Base-by-base conservation (phyloP, 1,140 invertebrate species). In the Listronotus bonariensis region DNA sequence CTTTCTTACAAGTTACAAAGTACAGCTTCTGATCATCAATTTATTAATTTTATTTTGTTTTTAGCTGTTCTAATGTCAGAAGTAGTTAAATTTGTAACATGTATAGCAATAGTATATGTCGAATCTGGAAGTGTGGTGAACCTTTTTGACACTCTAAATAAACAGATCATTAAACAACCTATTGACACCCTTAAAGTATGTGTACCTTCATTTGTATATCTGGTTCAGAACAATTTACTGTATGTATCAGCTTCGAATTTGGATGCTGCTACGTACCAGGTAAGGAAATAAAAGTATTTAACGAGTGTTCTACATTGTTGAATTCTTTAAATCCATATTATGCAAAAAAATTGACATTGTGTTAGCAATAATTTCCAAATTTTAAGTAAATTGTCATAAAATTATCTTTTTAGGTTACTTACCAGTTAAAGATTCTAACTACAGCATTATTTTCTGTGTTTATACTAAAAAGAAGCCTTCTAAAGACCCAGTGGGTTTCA, bases 251-350 rank as follows among this genome's bases (percentile, higher is more conserved):
- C 96, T 32, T 96, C 95, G 17, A 96, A 99, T 85, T 84, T 99
- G 65, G 97, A 99, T 85, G 96, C 97, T 62, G 97, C 96, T 6
- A 99, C 96, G n/a, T 96, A 96, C 84, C 97, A 99, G 86, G 95
- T 96, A 83, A 26, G 20, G 20, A 26, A 26, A 26, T 26, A 26
- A 26, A 26, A 26, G 5, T 26, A n/a, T n/a, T n/a, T n/a, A n/a
- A n/a, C n/a, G n/a, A n/a, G n/a, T n/a, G n/a, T n/a, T n/a, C n/a
- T n/a, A n/a, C n/a, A n/a, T n/a, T n/a, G n/a, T n/a, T n/a, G n/a
- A n/a, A n/a, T n/a, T n/a, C n/a, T n/a, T n/a, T n/a, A n/a, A n/a
- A n/a, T n/a, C n/a, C n/a, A n/a, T n/a, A n/a, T n/a, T n/a, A n/a
- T n/a, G n/a, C n/a, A n/a, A n/a, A n/a, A n/a, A n/a, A n/a, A n/a